These are phyloP conservation scores for western clawed frog (Xenopus tropicalis) DNA, from an alignment of 2,113 vertebrate genomes.

Conservation along the genomic window UCB_Xtro_10.0 CM004446.2:109277501-109278000, in stretches of 20 bases:
- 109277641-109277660: slow-evolving; percentile 21
- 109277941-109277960: slow-evolving; percentile 49
- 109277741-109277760: slow-evolving; percentile 45
- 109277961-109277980: slow-evolving; percentile 50
- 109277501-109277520: too few relatives aligned
- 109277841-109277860: slow-evolving; percentile 29
- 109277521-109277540: neutral
- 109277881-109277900: slow-evolving; percentile 35
- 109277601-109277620: slow-evolving; percentile 22
- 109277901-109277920: slow-evolving; percentile 41
- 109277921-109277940: slow-evolving; percentile 53
- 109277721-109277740: slow-evolving; percentile 3
- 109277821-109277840: slow-evolving; percentile 48
- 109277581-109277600: slow-evolving; percentile 18
- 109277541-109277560: slow-evolving; percentile 39
- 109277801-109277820: slow-evolving; percentile 40
- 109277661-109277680: slow-evolving; percentile 32
- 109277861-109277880: slow-evolving; percentile 38
- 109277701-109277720: slow-evolving; percentile 35
- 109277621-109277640: slow-evolving; percentile 10
- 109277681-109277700: slow-evolving; percentile 37
- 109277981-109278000: slow-evolving; percentile 41
- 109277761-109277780: slow-evolving; percentile 40
- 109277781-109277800: slow-evolving; percentile 50
- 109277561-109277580: slow-evolving; percentile 21